Conservation (phyloP, 2,113 vertebrate species). For the Ochotona princeps region DNA sequence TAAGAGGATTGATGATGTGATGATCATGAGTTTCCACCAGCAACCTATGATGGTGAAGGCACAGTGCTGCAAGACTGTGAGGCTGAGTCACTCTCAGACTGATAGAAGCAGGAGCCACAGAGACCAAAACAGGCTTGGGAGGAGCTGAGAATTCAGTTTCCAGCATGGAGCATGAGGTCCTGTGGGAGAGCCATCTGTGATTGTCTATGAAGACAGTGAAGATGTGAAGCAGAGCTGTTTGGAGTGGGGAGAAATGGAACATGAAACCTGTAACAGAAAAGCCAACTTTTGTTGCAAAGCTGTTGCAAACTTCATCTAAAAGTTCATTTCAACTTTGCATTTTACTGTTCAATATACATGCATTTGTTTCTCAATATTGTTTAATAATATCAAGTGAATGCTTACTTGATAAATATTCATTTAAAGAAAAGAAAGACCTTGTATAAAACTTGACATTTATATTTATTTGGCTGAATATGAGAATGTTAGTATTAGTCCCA, state of each 20-base stretch:
- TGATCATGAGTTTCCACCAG: background rate
- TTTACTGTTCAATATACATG: background rate
- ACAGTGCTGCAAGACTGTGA: accelerated
- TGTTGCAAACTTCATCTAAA: conserved; percentile 32
- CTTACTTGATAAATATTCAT: background rate
- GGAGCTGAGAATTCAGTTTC: background rate
- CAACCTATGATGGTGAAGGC: background rate
- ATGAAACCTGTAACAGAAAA: background rate
- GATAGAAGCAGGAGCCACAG: background rate
- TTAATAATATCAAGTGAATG: no score
- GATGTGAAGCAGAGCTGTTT: background rate
- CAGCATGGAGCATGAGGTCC: background rate
- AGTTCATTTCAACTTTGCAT: conserved; percentile 26
- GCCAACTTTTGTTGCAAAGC: background rate
- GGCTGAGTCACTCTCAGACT: background rate
- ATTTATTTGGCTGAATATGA: conserved; percentile 14
- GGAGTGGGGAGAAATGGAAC: background rate
- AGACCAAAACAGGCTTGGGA: background rate
- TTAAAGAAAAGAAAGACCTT: background rate
- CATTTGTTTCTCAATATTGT: background rate
- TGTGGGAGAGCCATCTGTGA: background rate
- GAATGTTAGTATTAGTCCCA: background rate
- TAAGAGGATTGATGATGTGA: background rate
- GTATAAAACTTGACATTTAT: background rate
- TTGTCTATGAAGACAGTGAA: background rate